Evolutionary conservation across 2,113 vertebrate species (phyloP).

Genomic region (Hyla sarda): DNA sequence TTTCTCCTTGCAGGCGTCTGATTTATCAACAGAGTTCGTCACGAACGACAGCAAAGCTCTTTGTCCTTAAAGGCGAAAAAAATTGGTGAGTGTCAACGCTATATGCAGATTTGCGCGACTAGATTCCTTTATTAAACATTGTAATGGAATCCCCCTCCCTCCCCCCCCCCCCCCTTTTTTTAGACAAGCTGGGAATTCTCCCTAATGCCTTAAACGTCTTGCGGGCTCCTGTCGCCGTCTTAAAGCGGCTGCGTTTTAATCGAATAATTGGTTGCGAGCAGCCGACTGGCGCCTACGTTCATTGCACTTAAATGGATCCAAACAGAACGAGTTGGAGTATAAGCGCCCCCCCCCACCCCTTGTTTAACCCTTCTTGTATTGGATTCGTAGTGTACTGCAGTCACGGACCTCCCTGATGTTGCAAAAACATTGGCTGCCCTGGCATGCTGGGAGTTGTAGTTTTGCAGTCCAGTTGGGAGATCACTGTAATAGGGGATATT

Average conservation of each 20-base stretch:
- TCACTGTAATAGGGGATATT: too few relatives aligned
- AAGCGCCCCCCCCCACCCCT: conserved; percentile 59
- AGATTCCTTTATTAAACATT: background rate
- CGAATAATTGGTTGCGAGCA: conserved; percentile 84
- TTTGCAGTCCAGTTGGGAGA: too few relatives aligned
- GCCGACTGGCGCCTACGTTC: conserved; percentile 84
- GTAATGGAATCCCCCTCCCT: background rate
- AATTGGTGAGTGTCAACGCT: conserved; percentile 83
- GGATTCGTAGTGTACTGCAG: too few relatives aligned
- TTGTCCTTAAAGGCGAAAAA: conserved; percentile 87
- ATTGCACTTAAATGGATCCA: conserved; percentile 78
- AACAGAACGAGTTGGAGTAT: conserved; percentile 77
- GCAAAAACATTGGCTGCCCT: too few relatives aligned
- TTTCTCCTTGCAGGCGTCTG: conserved; percentile 83
- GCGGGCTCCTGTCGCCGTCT: conserved; percentile 69
- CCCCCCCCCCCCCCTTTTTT: too few relatives aligned
- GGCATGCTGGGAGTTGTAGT: too few relatives aligned
- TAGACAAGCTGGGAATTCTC: conserved; percentile 31
- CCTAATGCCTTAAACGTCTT: conserved; percentile 63
- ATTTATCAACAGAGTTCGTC: conserved; percentile 92
- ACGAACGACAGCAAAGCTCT: conserved; percentile 95
- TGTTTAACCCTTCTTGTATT: too few relatives aligned
- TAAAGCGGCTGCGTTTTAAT: conserved; percentile 76
- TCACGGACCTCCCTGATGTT: too few relatives aligned
- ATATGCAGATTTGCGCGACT: background rate